phyloP scores from a whole-genome alignment of 1,140 invertebrate species.

The Hylaeus volcanicus region DNA sequence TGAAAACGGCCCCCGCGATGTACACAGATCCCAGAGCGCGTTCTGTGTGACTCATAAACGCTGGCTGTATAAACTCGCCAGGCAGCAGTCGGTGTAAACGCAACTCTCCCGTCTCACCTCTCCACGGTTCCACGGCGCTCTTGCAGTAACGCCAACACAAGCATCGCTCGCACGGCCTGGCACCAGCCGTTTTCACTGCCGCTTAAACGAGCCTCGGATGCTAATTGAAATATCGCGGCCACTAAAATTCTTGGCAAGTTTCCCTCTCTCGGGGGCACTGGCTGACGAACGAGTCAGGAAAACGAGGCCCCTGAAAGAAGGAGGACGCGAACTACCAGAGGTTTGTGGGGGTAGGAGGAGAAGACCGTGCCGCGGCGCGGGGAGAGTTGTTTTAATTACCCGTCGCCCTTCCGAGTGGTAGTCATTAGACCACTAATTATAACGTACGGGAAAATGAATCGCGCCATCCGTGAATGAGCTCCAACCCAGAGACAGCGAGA shows the following conservation, averaged over 20 bases:
- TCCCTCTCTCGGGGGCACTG: slow-evolving; percentile 41
- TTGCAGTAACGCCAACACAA: slow-evolving; percentile 23
- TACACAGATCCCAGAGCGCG: not conserved
- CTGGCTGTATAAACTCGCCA: slow-evolving; percentile 18
- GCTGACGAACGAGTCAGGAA: slow-evolving; percentile 33
- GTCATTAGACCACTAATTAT: slow-evolving; percentile 81
- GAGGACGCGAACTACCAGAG: slow-evolving; percentile 31
- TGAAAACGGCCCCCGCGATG: not conserved
- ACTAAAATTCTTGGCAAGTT: slow-evolving; percentile 77
- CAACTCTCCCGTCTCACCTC: not conserved
- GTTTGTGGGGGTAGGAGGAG: slow-evolving; percentile 37
- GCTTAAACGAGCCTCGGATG: slow-evolving; percentile 71
- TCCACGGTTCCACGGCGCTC: no score
- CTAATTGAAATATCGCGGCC: slow-evolving; percentile 80
- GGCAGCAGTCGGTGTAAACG: slow-evolving; percentile 13
- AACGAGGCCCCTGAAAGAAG: slow-evolving; percentile 21
- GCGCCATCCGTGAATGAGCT: slow-evolving; percentile 63
- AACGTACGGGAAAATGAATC: slow-evolving; percentile 78
- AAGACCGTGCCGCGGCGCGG: slow-evolving; percentile 28
- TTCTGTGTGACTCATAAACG: slow-evolving; percentile 31
- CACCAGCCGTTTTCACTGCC: slow-evolving; percentile 65
- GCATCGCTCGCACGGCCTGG: slow-evolving; percentile 32
- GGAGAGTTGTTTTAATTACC: slow-evolving; percentile 79
- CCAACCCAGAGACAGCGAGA: not conserved
- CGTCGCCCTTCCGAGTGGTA: slow-evolving; percentile 75